Conservation (phyloP, 2,888 invertebrate species). For the Malthinus seriepunctatus region DNA sequence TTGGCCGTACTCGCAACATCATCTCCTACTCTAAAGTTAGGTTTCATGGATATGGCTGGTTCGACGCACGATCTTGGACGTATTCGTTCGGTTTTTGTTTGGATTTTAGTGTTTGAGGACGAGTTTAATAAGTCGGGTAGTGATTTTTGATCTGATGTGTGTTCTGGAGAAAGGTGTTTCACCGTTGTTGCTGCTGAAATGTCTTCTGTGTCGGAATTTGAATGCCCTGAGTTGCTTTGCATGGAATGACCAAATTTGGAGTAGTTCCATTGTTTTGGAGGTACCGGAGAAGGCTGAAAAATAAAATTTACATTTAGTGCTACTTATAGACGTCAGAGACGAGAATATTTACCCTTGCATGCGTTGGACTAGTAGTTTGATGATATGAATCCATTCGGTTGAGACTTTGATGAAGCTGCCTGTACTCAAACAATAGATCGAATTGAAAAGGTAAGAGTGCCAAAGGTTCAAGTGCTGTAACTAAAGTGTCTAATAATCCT, state of each 20-base stretch:
- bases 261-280: constrained; percentile 59
- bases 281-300: constrained; percentile 10
- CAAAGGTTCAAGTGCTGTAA: constrained; percentile 78
- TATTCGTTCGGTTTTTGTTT: constrained; percentile 57
- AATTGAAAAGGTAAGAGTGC: constrained; percentile 80
- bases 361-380: constrained; percentile 50
- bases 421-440: constrained; percentile 79
- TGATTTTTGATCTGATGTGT: constrained; percentile 11
- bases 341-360: constrained; percentile 40
- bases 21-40: constrained; percentile 50
- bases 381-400: constrained; percentile 63
- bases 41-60: constrained; percentile 48
- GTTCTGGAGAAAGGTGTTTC: constrained; percentile 59
- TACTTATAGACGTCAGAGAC: not conserved
- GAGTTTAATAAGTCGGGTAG: constrained; percentile 64
- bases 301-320: not conserved
- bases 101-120: constrained; percentile 57
- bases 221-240: constrained; percentile 59
- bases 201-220: constrained; percentile 57
- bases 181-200: constrained; percentile 56
- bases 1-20: constrained; percentile 56
- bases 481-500: constrained; percentile 71
- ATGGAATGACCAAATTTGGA: constrained; percentile 63
- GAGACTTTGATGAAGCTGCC: constrained; percentile 75
- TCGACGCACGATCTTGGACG: constrained; percentile 75